These are phyloP conservation scores for Genyomyrus donnyi DNA, from an alignment of 2,113 vertebrate genomes.

Conservation along the genomic window DNA sequence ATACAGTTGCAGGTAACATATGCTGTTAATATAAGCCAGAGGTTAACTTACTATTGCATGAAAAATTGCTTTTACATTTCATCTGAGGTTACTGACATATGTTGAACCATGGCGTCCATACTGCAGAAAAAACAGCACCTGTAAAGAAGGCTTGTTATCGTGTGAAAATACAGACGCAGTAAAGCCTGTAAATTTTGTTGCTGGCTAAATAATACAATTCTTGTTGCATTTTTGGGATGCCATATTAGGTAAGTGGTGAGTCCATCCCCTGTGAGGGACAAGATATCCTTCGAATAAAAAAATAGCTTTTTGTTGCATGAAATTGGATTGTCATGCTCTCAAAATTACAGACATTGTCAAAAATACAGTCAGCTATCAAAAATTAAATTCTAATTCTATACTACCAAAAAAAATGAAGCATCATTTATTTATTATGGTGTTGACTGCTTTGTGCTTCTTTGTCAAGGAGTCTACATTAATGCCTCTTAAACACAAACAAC, in stretches of 20 bases:
- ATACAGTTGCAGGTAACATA: not conserved
- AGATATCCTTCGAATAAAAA: not conserved
- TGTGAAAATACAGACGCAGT: not conserved
- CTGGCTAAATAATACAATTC: not conserved
- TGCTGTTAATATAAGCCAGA: not conserved
- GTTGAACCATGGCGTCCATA: not conserved
- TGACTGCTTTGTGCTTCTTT: not conserved
- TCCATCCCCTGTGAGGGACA: not conserved
- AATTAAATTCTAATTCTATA: not conserved
- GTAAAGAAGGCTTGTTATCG: not conserved
- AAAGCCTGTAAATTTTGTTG: not conserved
- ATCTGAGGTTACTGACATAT: not conserved
- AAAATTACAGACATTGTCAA: conserved; percentile 13
- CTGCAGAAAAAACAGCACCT: not conserved
- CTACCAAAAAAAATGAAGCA: not conserved
- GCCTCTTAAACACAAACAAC: not conserved
- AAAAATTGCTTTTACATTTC: not conserved
- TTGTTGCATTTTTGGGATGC: not conserved
- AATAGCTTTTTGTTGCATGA: conserved; percentile 9
- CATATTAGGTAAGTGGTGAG: not conserved
- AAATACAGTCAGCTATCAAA: conserved; percentile 12
- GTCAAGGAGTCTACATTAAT: conserved; percentile 7
- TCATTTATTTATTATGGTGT: not conserved
- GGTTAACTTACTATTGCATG: not conserved
- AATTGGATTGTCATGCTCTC: conserved; percentile 13